A percentile compares a stretch with the other conserved stretches of the same genome.
Evolutionary conservation across 2,797 vertebrate species (phyloP).

Genomic region (Meda fulgida): DNA sequence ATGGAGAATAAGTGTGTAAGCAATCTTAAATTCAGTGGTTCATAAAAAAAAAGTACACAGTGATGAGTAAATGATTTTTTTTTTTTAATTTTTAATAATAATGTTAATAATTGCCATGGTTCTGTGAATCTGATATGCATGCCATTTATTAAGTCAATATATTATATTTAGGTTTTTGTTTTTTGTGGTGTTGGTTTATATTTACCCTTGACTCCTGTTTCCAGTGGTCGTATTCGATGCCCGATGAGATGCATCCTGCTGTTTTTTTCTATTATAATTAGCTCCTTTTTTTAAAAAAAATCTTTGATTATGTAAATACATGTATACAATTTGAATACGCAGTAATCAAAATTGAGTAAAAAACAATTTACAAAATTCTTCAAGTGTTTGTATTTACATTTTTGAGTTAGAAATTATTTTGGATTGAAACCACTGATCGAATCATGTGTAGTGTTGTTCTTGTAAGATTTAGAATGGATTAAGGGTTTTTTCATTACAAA

Average conservation of each 20-base stretch:
- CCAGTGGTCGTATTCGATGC: constrained; percentile 86
- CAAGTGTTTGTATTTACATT: not conserved
- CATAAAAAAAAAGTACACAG: too few relatives aligned
- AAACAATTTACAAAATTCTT: constrained; percentile 7
- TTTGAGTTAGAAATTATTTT: not conserved
- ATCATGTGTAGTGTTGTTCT: not conserved
- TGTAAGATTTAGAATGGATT: not conserved
- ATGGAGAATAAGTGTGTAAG: too few relatives aligned
- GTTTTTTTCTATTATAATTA: constrained; percentile 53
- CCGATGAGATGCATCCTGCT: constrained; percentile 66
- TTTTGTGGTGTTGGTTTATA: not conserved
- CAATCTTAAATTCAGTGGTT: too few relatives aligned
- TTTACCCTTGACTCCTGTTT: constrained; percentile 72
- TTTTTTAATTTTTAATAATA: too few relatives aligned
- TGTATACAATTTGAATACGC: constrained; percentile 16
- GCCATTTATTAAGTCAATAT: not conserved
- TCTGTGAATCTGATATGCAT: not conserved
- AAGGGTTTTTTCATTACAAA: not conserved
- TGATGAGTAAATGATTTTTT: too few relatives aligned
- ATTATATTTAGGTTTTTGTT: not conserved
- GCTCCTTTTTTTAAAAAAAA: not conserved
- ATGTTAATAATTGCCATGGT: not conserved
- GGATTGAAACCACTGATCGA: not conserved
- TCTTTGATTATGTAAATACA: constrained; percentile 72
- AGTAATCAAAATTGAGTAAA: constrained; percentile 32